These are phyloP conservation scores for Epistrophe grossulariae DNA, from an alignment of 2,888 invertebrate species.

Conservation along the genomic window DNA sequence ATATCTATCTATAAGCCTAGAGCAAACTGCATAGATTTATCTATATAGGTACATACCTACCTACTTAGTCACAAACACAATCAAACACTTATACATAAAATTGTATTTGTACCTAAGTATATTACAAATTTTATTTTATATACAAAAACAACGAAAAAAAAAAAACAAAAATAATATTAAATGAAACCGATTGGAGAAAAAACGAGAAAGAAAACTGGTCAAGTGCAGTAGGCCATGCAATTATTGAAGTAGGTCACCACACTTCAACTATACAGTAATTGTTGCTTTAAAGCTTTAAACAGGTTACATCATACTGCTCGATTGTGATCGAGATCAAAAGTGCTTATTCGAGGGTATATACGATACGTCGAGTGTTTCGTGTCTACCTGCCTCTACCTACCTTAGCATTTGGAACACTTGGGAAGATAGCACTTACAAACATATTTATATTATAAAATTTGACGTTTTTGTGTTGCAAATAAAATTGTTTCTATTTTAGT, in stretches of 20 bases:
- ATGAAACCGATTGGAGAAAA: constrained; percentile 48
- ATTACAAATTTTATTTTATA: constrained; percentile 12
- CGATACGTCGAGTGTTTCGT: background rate
- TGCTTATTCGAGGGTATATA: constrained; percentile 29
- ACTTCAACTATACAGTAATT: constrained; percentile 76
- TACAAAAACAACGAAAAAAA: too few species aligned
- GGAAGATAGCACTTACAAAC: background rate
- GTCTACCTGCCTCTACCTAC: background rate
- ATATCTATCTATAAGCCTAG: constrained; percentile 5
- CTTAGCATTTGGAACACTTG: constrained; percentile 19
- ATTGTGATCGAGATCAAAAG: constrained; percentile 68
- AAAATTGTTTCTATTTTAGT: background rate
- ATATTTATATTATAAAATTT: background rate
- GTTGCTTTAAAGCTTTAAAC: constrained; percentile 74
- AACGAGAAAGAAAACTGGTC: constrained; percentile 83
- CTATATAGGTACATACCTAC: background rate
- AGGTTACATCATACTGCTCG: constrained; percentile 65
- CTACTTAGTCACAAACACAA: background rate
- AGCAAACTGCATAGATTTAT: constrained; percentile 11
- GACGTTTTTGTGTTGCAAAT: background rate
- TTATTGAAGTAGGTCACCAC: constrained; percentile 82
- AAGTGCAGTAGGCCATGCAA: constrained; percentile 84
- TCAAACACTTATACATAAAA: constrained; percentile 2
- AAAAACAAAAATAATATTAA: constrained; percentile 12
- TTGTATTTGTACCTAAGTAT: background rate